Percentiles rank a stretch among this genome's conserved stretches.
These are phyloP conservation scores for Sminthurinus aureus DNA, from an alignment of 2,888 invertebrate genomes.

Conservation along the genomic window DNA sequence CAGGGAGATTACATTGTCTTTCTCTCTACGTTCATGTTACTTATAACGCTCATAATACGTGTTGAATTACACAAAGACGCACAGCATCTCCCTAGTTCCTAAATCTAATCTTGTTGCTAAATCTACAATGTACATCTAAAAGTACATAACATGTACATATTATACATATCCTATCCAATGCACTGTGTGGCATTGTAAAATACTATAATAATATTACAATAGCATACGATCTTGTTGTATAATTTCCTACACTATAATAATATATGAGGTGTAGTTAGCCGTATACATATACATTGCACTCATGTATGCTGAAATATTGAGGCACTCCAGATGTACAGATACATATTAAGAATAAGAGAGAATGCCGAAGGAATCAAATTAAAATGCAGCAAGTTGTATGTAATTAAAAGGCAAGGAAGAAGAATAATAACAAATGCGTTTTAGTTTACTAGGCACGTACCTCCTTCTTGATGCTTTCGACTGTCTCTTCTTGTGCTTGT, in stretches of 20 bases:
- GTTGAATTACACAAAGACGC: neutral
- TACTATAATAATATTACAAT: no score
- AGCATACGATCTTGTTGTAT: no score
- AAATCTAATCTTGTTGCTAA: neutral
- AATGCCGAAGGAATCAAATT: slow-evolving; percentile 16
- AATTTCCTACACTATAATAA: no score
- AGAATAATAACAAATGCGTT: neutral
- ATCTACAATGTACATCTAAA: neutral
- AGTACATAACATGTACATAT: no score
- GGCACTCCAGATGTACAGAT: neutral
- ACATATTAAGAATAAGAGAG: neutral
- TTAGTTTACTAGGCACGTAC: slow-evolving; percentile 19
- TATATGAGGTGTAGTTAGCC: neutral
- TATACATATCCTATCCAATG: no score
- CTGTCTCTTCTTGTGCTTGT: slow-evolving; percentile 11
- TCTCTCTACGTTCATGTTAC: neutral
- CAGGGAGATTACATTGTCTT: no score
- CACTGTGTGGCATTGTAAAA: no score
- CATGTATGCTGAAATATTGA: neutral
- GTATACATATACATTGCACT: neutral
- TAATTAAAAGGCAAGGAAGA: slow-evolving; percentile 26
- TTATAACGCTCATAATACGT: neutral
- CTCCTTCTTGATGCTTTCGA: slow-evolving; percentile 30
- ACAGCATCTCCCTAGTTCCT: neutral
- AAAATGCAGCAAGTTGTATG: slow-evolving; percentile 16